phyloP scores from a whole-genome alignment of 2,888 invertebrate species.

The Petrolisthes manimaculis region DNA sequence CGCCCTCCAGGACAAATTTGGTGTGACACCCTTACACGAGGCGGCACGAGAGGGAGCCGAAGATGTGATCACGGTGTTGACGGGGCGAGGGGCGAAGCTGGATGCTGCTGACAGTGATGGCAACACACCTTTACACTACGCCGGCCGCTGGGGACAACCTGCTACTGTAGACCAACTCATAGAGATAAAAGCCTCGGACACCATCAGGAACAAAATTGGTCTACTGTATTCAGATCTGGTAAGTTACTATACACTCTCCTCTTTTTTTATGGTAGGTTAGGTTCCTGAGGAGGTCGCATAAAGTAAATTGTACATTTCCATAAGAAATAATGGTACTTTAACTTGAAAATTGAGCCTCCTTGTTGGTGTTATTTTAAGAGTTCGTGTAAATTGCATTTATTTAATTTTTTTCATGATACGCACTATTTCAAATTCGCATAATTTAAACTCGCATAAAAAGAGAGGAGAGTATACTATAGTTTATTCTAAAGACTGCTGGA shows the following conservation, averaged over 20 bases:
- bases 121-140: constrained; percentile 62
- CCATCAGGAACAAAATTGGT: constrained; percentile 49
- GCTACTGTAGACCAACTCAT: constrained; percentile 44
- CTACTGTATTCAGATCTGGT: constrained; percentile 63
- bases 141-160: constrained; percentile 55
- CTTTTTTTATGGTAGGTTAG: too few species aligned
- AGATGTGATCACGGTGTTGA: constrained; percentile 57
- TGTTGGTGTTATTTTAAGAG: too few species aligned
- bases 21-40: constrained; percentile 56
- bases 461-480: too few species aligned
- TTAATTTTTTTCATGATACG: too few species aligned
- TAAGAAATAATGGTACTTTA: too few species aligned
- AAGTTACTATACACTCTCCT: constrained; percentile 19
- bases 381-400: too few species aligned
- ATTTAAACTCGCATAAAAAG: too few species aligned
- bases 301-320: too few species aligned
- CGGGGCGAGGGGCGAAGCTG: constrained; percentile 42
- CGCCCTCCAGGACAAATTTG: constrained; percentile 53
- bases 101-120: constrained; percentile 51
- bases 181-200: constrained; percentile 51
- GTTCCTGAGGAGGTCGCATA: too few species aligned
- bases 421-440: too few species aligned
- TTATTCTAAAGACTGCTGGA: too few species aligned
- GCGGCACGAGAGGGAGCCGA: constrained; percentile 57
- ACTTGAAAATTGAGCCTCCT: too few species aligned